phyloP scores from a whole-genome alignment of 2,888 invertebrate genomes.

The Agrotis clavis region DNA sequence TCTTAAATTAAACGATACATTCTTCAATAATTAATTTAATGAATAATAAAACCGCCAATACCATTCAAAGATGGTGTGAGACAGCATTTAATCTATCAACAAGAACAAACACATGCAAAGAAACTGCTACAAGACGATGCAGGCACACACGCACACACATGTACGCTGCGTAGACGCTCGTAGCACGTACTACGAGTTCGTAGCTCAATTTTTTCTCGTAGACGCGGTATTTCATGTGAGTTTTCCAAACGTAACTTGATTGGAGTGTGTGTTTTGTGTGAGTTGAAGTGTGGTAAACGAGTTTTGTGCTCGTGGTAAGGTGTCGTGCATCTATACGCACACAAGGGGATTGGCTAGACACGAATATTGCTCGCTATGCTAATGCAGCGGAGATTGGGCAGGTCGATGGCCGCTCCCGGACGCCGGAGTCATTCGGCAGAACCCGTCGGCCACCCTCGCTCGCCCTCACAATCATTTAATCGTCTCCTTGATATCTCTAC shows the following conservation, averaged over 20 bases:
- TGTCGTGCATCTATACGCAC: constrained; percentile 71
- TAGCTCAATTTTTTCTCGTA: constrained; percentile 35
- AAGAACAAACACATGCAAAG: constrained; percentile 70
- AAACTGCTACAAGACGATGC: constrained; percentile 73
- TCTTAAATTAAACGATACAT: constrained; percentile 28
- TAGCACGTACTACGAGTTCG: constrained; percentile 60
- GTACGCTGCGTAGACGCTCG: constrained; percentile 55
- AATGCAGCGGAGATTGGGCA: constrained; percentile 91
- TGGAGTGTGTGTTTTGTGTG: neutral
- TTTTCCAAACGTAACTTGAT: constrained; percentile 6
- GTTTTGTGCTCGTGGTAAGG: constrained; percentile 53
- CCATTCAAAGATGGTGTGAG: constrained; percentile 63
- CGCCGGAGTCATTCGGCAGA: constrained; percentile 89
- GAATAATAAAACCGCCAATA: constrained; percentile 56
- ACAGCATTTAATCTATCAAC: constrained; percentile 78
- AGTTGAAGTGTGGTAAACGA: constrained; percentile 31
- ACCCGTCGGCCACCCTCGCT: constrained; percentile 86
- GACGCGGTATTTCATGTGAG: neutral
- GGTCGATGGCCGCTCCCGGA: constrained; percentile 91
- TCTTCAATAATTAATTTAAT: constrained; percentile 35
- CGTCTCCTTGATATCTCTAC: constrained; percentile 60
- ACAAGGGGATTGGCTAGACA: constrained; percentile 81
- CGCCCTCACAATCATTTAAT: constrained; percentile 76
- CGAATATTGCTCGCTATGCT: constrained; percentile 91
- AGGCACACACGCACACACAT: constrained; percentile 70